phyloP scores from a whole-genome alignment of 2,888 invertebrate genomes.

The Hedya salicella region DNA sequence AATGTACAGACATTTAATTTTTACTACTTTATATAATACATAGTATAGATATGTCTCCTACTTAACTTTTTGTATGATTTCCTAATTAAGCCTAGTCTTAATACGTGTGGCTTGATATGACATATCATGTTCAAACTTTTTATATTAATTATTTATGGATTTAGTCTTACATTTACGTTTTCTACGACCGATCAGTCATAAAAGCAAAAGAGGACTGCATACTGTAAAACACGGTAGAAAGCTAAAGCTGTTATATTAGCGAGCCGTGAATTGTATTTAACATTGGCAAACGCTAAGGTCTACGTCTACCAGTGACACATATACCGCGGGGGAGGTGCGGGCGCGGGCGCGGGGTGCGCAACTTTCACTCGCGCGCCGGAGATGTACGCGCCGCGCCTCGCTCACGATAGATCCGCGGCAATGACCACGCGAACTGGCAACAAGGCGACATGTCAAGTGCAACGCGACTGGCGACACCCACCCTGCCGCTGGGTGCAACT shows the following conservation, averaged over 20 bases:
- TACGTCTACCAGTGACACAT: slow-evolving; percentile 44
- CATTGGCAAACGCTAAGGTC: slow-evolving; percentile 40
- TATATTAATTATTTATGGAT: too few relatives aligned
- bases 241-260: slow-evolving; percentile 24
- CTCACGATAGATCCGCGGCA: slow-evolving; percentile 57
- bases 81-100: too few relatives aligned
- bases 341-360: slow-evolving; percentile 49
- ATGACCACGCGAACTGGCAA: slow-evolving; percentile 66
- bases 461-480: slow-evolving; percentile 39
- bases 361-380: slow-evolving; percentile 74
- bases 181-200: too few relatives aligned
- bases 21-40: too few relatives aligned
- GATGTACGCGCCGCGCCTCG: slow-evolving; percentile 51
- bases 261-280: slow-evolving; percentile 32
- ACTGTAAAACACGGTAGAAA: slow-evolving; percentile 16
- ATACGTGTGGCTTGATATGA: too few relatives aligned
- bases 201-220: neutral
- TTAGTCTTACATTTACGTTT: too few relatives aligned
- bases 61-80: too few relatives aligned
- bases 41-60: too few relatives aligned
- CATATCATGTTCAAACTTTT: too few relatives aligned
- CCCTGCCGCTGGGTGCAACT: slow-evolving; percentile 2
- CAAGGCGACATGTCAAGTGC: slow-evolving; percentile 69
- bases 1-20: too few relatives aligned
- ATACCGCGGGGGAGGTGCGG: slow-evolving; percentile 43